Percentiles rank a stretch among this genome's conserved stretches.
Conservation (phyloP, 1,140 invertebrate genomes). For the Drosophila ironensis region DNA sequence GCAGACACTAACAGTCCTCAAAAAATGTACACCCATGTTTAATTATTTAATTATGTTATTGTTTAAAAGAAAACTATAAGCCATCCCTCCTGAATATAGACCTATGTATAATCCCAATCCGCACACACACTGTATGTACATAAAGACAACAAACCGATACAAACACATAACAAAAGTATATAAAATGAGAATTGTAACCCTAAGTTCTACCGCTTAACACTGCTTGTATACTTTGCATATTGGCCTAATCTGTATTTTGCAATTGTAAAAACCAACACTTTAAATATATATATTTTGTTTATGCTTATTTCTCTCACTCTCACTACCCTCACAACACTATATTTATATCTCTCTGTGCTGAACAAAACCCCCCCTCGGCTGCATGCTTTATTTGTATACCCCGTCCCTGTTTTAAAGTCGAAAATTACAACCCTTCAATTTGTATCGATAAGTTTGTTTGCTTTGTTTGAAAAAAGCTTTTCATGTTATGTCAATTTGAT, state of each 20-base stretch:
- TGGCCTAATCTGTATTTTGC: conserved; percentile 51
- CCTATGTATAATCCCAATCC: background rate
- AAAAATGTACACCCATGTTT: conserved; percentile 1
- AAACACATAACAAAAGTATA: background rate
- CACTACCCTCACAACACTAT: background rate
- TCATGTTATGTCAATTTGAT: conserved; percentile 53
- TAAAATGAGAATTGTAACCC: background rate
- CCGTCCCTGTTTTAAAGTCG: background rate
- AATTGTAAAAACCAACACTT: conserved; percentile 13
- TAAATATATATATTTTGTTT: background rate
- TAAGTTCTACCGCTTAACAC: conserved; percentile 53
- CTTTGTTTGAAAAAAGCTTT: conserved; percentile 49
- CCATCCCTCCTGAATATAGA: background rate
- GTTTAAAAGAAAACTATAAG: conserved; percentile 20
- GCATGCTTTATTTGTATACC: conserved; percentile 33
- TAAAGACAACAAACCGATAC: background rate
- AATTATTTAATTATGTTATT: conserved; percentile 32
- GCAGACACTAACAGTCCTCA: conserved; percentile 18
- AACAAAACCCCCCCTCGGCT: background rate
- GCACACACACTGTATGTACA: conserved; percentile 20
- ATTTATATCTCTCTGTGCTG: conserved; percentile 7
- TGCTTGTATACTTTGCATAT: conserved; percentile 66
- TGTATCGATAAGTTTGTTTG: conserved; percentile 44
- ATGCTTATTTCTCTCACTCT: conserved; percentile 18
- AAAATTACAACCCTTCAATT: conserved; percentile 1